Base-by-base conservation (phyloP, 2,113 vertebrate genomes). In the Aythya baeri region DNA sequence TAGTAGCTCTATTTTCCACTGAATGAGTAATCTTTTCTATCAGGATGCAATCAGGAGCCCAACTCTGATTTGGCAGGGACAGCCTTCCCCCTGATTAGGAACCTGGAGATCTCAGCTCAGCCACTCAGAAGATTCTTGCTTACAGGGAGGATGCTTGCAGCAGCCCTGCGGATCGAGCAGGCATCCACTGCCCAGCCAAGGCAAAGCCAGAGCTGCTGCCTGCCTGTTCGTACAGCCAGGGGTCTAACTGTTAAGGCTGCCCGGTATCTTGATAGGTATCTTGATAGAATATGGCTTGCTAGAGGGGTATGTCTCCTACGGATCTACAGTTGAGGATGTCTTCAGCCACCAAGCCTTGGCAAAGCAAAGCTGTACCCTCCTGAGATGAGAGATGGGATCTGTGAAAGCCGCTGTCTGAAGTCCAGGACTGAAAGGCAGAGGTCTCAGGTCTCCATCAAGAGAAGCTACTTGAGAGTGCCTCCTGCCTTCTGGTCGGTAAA, bases 41-140 rank as follows among this genome's bases (percentile, higher is more conserved):
- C 71, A 73, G 74, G 49, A 79, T 61, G 58, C 85, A 91, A 87
- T 91, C 91, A 93, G 82, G 34, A 85, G 43, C 32, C 62, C 34
- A 57, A 6, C 55, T 73, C 76, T 0, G 0, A 71, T 81, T 83
- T 91, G 83, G 73, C 76, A 83, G 55, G 83, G 23, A 68, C 17
- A 86, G 89, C 54, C 78, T 84, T 84, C 65, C 57, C 27, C 81
- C 62, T 57, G 62, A 84, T 91, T 65, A 82, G 52, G 66, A 93
- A 82, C 54, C 84, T 92, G 78, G 46, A 89, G 92, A 81, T 13
- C 73, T 94, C 81, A 77, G 94, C 83, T 70, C 88, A 89, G 68
- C 41, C 44, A 22, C 85, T 95, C 86, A 34, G 29, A 66, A 82
- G 61, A 65, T 84, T 55, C 70, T 81, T 65, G 36, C 65, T 91